These are phyloP conservation scores for Idaea biselata DNA, from an alignment of 2,888 invertebrate genomes.

Conservation along the genomic window DNA sequence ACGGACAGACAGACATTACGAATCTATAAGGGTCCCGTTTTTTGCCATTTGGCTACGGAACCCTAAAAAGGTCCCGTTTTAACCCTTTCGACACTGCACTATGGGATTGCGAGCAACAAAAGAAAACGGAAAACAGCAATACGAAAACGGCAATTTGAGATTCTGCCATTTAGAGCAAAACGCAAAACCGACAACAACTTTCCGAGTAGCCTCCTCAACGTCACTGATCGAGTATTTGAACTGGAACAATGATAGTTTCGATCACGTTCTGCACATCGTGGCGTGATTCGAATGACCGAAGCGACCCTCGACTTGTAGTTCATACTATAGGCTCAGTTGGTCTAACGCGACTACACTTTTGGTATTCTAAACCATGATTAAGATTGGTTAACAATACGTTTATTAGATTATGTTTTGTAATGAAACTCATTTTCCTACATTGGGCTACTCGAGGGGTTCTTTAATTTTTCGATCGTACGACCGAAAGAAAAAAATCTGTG, in stretches of 20 bases:
- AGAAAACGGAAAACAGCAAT: no score
- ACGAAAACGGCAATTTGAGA: no score
- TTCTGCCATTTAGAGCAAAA: no score
- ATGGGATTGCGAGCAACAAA: no score
- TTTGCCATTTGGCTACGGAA: no score
- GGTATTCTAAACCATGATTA: background rate
- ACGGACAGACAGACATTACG: no score
- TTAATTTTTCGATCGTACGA: no score
- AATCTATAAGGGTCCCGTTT: no score
- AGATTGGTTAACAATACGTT: background rate
- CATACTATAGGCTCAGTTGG: background rate
- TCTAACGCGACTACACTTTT: background rate
- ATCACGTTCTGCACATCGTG: slow-evolving; percentile 34
- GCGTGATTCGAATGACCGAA: slow-evolving; percentile 57
- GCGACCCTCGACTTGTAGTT: background rate
- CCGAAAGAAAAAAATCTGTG: no score
- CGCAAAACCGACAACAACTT: background rate
- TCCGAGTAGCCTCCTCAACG: slow-evolving; percentile 37
- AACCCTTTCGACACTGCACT: no score
- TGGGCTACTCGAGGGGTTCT: no score
- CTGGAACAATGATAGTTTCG: slow-evolving; percentile 71
- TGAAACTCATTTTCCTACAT: background rate
- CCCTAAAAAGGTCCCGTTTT: no score
- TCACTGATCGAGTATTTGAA: slow-evolving; percentile 71
- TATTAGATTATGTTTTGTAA: background rate